phyloP scores from a whole-genome alignment of 1,140 invertebrate species.

The Mactra quadrangularis region DNA sequence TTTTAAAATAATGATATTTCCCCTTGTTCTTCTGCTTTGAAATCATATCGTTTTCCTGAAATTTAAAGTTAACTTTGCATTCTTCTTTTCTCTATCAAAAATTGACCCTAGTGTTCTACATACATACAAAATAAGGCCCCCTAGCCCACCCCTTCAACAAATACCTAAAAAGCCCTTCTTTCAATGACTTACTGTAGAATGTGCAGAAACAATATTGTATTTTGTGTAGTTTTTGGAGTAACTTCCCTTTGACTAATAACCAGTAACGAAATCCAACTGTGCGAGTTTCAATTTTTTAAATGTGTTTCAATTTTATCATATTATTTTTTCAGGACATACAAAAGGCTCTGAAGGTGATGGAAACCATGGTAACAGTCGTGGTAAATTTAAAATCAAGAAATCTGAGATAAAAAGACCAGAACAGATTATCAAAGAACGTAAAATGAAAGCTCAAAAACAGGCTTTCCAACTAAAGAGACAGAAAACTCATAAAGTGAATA shows the following conservation, averaged over 20 bases:
- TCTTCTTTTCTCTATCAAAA: not conserved
- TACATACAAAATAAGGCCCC: not conserved
- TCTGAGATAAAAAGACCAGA: constrained; percentile 87
- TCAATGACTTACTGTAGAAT: too few species aligned
- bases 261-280: too few species aligned
- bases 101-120: not conserved
- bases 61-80: not conserved
- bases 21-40: not conserved
- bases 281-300: too few species aligned
- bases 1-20: not conserved
- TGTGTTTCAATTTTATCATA: too few species aligned
- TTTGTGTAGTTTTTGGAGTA: too few species aligned
- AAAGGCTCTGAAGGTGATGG: constrained; percentile 80
- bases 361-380: constrained; percentile 72
- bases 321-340: constrained; percentile 76
- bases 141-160: too few species aligned
- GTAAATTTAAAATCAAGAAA: constrained; percentile 66
- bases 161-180: too few species aligned
- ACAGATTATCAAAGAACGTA: constrained; percentile 89
- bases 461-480: constrained; percentile 82
- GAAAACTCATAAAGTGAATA: constrained; percentile 71
- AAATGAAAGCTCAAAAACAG: constrained; percentile 85
- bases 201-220: too few species aligned
- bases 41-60: not conserved
- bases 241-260: too few species aligned